Evolutionary conservation across 2,113 vertebrate genomes (phyloP).

Genomic region (Alligator mississippiensis): DNA sequence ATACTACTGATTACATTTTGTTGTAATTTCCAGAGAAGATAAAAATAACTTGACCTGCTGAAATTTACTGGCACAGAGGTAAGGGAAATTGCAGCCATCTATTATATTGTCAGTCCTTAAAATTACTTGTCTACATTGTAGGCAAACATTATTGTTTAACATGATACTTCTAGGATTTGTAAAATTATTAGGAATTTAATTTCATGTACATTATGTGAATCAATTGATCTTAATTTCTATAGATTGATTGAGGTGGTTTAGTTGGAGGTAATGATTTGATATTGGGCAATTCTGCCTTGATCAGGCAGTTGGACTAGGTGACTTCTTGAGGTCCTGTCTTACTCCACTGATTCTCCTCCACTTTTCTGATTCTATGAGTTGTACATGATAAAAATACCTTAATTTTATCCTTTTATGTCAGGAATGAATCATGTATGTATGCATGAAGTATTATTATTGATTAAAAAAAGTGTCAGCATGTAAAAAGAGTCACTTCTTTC

Average conservation of each 20-base stretch:
- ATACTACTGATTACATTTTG: neutral
- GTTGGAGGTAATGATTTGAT: too few species aligned
- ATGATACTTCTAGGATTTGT: neutral
- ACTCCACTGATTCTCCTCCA: too few species aligned
- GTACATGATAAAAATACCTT: neutral
- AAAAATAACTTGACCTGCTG: neutral
- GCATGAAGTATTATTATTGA: too few species aligned
- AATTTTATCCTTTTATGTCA: neutral
- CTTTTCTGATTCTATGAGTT: neutral
- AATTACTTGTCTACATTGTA: neutral
- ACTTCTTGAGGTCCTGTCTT: too few species aligned
- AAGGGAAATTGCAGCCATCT: accelerated
- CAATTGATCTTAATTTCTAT: neutral
- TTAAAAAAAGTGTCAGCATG: too few species aligned
- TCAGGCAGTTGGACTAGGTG: too few species aligned
- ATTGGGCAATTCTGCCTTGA: too few species aligned
- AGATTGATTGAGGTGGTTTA: too few species aligned
- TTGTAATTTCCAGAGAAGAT: neutral
- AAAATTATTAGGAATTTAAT: neutral
- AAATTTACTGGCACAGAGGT: neutral
- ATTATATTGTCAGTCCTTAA: neutral
- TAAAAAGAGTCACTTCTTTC: neutral
- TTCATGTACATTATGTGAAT: neutral
- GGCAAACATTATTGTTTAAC: neutral
- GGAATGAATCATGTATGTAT: too few species aligned